A percentile compares a stretch with the other conserved stretches of the same genome.
phyloP scores from a whole-genome alignment of 1,140 invertebrate genomes.

The Chelonus insularis region DNA sequence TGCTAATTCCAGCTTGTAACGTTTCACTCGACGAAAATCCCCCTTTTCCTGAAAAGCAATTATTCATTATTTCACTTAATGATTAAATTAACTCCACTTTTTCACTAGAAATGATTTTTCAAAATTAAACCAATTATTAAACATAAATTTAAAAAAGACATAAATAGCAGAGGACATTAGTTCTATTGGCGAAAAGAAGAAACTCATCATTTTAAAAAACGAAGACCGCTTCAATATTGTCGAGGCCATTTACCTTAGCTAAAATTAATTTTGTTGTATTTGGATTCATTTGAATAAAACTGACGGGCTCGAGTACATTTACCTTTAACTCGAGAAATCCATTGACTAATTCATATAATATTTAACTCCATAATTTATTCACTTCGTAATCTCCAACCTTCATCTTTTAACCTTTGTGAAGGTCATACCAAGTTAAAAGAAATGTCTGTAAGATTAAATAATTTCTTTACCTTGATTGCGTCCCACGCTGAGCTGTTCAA shows the following conservation, averaged over 20 bases:
- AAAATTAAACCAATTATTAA: too few species aligned
- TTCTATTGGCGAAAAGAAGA: too few species aligned
- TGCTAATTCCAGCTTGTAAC: slow-evolving; percentile 39
- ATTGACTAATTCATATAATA: neutral
- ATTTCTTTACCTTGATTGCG: slow-evolving; percentile 41
- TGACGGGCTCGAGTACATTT: too few species aligned
- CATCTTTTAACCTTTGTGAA: neutral
- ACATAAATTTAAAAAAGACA: too few species aligned
- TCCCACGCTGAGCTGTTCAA: slow-evolving; percentile 42
- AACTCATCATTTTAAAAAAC: too few species aligned
- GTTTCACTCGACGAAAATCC: slow-evolving; percentile 27
- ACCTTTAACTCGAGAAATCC: neutral
- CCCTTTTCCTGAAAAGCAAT: slow-evolving; percentile 29
- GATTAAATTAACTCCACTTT: too few species aligned
- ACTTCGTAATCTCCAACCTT: neutral
- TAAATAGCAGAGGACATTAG: too few species aligned
- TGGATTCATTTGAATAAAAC: too few species aligned
- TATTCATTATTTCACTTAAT: neutral
- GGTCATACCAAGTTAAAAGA: neutral
- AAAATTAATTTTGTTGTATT: too few species aligned
- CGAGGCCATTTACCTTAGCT: too few species aligned
- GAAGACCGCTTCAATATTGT: too few species aligned
- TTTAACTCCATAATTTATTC: neutral
- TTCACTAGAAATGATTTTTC: too few species aligned
- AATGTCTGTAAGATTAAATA: neutral